Percentiles rank a stretch among this genome's conserved stretches.
Evolutionary conservation across 2,888 invertebrate genomes (phyloP).

Genomic region (Monochamus alternatus): DNA sequence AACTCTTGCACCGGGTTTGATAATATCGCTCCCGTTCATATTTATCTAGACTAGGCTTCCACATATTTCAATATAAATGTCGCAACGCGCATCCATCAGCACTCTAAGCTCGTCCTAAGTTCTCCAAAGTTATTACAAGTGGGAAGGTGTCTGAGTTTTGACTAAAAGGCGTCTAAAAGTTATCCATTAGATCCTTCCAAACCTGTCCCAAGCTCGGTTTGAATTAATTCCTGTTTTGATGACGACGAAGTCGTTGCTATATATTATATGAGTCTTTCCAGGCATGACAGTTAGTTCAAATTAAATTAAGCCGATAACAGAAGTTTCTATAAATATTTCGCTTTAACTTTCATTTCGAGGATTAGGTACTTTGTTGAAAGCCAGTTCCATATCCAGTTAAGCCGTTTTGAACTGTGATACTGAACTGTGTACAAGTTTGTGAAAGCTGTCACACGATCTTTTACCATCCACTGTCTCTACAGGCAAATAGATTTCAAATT

Average conservation of each 20-base stretch:
- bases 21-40: slow-evolving; percentile 3
- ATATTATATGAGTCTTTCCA: background rate
- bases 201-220: background rate
- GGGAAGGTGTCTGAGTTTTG: slow-evolving; percentile 4
- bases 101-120: slow-evolving; percentile 38
- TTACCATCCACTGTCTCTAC: too few species aligned
- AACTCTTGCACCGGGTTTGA: background rate
- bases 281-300: background rate
- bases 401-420: too few species aligned
- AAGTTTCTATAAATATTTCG: too few species aligned
- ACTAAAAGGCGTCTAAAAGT: slow-evolving; percentile 18
- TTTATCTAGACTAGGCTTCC: slow-evolving; percentile 17
- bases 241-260: background rate
- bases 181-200: slow-evolving; percentile 3
- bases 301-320: background rate
- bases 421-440: too few species aligned
- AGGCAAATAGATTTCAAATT: too few species aligned
- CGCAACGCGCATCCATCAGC: slow-evolving; percentile 35
- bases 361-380: too few species aligned
- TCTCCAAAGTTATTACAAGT: slow-evolving; percentile 31
- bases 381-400: too few species aligned
- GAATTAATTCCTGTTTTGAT: slow-evolving; percentile 7
- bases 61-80: slow-evolving; percentile 32
- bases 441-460: too few species aligned
- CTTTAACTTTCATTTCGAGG: too few species aligned